Percentiles rank a stretch among this genome's conserved stretches.
Conservation (phyloP, 2,797 vertebrate genomes). For the Bovichtus variegatus region DNA sequence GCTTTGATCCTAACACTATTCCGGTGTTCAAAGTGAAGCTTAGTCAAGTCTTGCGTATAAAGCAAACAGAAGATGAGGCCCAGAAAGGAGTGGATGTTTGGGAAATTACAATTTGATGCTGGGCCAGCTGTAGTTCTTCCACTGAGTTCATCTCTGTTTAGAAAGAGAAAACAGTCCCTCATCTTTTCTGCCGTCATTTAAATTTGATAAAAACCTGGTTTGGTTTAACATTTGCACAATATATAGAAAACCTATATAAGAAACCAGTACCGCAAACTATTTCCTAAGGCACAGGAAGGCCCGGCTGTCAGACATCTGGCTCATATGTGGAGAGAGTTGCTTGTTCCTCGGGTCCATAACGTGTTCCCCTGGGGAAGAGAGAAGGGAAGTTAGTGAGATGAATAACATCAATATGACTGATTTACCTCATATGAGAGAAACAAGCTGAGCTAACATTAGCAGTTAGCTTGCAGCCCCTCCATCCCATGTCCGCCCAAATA, state of each 20-base stretch:
- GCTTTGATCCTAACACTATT: not conserved
- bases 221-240: not conserved
- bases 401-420: not conserved
- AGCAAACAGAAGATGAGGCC: not conserved
- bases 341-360: not conserved
- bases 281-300: not conserved
- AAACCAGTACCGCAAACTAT: not conserved
- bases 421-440: not conserved
- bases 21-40: not conserved
- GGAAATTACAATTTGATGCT: not conserved
- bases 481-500: too few species aligned
- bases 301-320: not conserved
- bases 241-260: not conserved
- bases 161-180: not conserved
- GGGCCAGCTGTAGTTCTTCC: not conserved
- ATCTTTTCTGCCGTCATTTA: not conserved
- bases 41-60: not conserved
- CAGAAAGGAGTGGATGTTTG: not conserved
- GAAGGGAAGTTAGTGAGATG: not conserved
- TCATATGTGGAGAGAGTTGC: not conserved
- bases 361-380: slow-evolving; percentile 15
- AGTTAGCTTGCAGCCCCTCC: too few species aligned
- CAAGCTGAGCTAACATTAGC: too few species aligned
- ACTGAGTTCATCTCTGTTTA: not conserved
- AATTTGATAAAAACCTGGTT: not conserved